A percentile compares a stretch with the other conserved stretches of the same genome.
These are phyloP conservation scores for Globodera rostochiensis DNA, from an alignment of 1,140 invertebrate genomes.

Conservation along the genomic window DNA sequence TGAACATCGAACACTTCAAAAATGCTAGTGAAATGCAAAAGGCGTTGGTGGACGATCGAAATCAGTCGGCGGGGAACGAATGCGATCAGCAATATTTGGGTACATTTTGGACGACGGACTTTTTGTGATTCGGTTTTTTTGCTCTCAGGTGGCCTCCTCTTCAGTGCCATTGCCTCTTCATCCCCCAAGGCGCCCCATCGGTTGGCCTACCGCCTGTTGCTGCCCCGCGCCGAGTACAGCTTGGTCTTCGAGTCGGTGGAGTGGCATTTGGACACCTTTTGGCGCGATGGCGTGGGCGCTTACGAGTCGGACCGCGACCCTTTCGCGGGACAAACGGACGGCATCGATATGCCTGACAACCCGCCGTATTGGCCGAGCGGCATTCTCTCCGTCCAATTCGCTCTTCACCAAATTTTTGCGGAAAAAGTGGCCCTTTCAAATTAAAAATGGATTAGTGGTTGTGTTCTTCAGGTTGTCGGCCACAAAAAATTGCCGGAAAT, in stretches of 20 bases:
- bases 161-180: conserved; percentile 24
- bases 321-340: conserved; percentile 21
- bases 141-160: conserved; percentile 46
- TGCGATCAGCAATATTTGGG: background rate
- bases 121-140: background rate
- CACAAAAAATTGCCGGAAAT: conserved; percentile 29
- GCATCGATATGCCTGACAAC: conserved; percentile 40
- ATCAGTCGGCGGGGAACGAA: background rate
- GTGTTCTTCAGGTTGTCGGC: conserved; percentile 27
- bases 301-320: conserved; percentile 30
- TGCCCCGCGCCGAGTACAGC: conserved; percentile 22
- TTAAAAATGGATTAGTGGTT: background rate
- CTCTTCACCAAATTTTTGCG: conserved; percentile 44
- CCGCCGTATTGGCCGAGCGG: conserved; percentile 48
- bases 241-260: conserved; percentile 1
- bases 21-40: background rate
- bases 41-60: conserved; percentile 12
- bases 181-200: background rate
- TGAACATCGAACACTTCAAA: background rate
- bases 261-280: conserved; percentile 46
- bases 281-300: conserved; percentile 43
- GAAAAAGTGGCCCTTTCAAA: conserved; percentile 21
- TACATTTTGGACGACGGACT: background rate
- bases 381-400: conserved; percentile 54
- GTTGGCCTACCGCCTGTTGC: conserved; percentile 41